Base-by-base conservation (phyloP, 2,113 vertebrate genomes). In the Beaufortia kweichowensis region DNA sequence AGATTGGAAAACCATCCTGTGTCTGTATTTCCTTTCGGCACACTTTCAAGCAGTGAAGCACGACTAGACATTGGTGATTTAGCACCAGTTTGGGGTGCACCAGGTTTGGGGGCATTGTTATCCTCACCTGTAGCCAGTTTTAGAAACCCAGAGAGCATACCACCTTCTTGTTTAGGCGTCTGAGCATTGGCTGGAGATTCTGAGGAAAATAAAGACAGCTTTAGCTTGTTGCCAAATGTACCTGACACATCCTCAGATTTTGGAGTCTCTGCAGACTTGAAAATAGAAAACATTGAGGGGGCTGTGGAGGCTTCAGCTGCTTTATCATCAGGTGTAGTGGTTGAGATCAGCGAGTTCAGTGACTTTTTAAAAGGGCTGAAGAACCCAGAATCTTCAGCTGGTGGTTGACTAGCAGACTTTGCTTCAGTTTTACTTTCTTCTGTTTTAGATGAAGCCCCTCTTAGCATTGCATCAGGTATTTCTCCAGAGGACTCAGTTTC, bases 321-420 rank as follows among this genome's bases (percentile, higher is more conserved):
- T 73, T 84, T 90, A 83, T 86, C 93, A 87, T 72, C 85, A 85
- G 91, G 78, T 71, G 26, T 57, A 59, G 67, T 28, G 53, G 41
- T 62, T 81, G 93, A 89, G 9, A 96, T 93, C 5, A 97, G 86
- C 0, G 93, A 94, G 71, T 94, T 95, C 12, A 96, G 84, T 63
- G 95, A 96, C 83, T 95, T 98, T 80, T 92, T 96, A 63, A 98
- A 93, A 15, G 95, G 95, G 63, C 93, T 95, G 72, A 98, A 94
- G 74, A 96, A 95, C 79, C 94, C 90, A 28, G 87, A 80, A 76
- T 88, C 89, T 35, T 92, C 82, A 65, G 81, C 26, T 80, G 24
- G 78, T 46, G 48, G 50, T 17, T 79, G 57, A 74, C 46, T 48
- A 43, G 26, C 6, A 64, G 75, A 24, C 24, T 64, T 57, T 24